Percentiles rank a stretch among this genome's conserved stretches.
phyloP scores from a whole-genome alignment of 2,113 vertebrate genomes.

The Dasyurus viverrinus region DNA sequence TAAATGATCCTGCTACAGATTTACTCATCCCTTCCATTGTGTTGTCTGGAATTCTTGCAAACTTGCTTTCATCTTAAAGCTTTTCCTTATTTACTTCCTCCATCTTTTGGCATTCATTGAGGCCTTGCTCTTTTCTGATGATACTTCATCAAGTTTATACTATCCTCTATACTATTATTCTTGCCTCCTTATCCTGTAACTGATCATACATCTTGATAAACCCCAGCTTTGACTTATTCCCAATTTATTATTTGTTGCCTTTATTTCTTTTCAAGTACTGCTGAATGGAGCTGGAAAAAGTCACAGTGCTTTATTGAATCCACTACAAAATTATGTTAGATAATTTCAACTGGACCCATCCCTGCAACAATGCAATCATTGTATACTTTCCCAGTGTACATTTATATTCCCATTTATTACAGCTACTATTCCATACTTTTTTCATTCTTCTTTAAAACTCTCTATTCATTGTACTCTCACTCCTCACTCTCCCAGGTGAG shows the following conservation, averaged over 20 bases:
- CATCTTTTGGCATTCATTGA: too few species aligned
- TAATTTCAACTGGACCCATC: neutral
- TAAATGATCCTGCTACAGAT: too few species aligned
- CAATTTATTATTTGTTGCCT: neutral
- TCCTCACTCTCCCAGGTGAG: neutral
- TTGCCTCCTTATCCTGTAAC: neutral
- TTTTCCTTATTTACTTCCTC: too few species aligned
- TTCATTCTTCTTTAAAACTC: neutral
- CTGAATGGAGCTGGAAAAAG: neutral
- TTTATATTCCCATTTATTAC: neutral
- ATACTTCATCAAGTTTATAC: neutral
- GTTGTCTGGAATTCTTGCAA: too few species aligned
- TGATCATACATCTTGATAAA: neutral
- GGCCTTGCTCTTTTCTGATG: too few species aligned
- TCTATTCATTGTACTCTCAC: neutral
- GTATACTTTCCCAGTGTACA: neutral
- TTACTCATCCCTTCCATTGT: too few species aligned
- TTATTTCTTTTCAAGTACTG: neutral
- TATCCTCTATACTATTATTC: neutral
- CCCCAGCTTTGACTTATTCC: neutral
- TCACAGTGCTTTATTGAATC: neutral
- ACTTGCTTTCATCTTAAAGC: too few species aligned
- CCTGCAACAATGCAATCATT: neutral
- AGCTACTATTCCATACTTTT: neutral
- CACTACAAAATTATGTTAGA: neutral